Evolutionary conservation across 2,113 vertebrate species (phyloP).

Genomic region (Sporophila hypoxantha): DNA sequence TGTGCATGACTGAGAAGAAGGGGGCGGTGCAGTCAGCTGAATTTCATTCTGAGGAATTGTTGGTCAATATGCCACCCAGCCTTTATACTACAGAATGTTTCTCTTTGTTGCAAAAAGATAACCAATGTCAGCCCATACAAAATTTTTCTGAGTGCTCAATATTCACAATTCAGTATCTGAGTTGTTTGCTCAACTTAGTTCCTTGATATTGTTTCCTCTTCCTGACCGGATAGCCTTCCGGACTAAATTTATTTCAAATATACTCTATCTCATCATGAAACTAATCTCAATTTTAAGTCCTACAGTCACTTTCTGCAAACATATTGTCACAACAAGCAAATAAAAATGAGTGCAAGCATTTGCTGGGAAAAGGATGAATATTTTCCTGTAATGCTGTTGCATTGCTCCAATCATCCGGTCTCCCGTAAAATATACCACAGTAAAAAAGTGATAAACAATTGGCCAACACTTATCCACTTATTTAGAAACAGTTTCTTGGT

Average conservation of each 20-base stretch:
- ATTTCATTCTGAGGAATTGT: neutral
- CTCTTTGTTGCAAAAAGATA: neutral
- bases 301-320: neutral
- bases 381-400: neutral
- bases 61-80: neutral
- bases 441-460: slow-evolving; percentile 16
- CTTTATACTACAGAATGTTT: neutral
- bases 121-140: neutral
- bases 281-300: neutral
- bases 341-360: slow-evolving; percentile 15
- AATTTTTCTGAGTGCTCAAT: neutral
- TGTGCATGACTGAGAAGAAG: neutral
- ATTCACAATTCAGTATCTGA: neutral
- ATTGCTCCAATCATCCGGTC: neutral
- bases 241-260: neutral
- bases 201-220: neutral
- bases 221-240: neutral
- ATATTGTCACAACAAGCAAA: neutral
- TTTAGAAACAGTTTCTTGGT: neutral
- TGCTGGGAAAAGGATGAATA: neutral
- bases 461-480: neutral
- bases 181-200: neutral
- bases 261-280: neutral
- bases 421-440: neutral
- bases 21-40: neutral